Evolutionary conservation across 2,888 invertebrate species (phyloP), one percentile per base, ranked within the genome.

Genomic region (Folsomia candida): DNA sequence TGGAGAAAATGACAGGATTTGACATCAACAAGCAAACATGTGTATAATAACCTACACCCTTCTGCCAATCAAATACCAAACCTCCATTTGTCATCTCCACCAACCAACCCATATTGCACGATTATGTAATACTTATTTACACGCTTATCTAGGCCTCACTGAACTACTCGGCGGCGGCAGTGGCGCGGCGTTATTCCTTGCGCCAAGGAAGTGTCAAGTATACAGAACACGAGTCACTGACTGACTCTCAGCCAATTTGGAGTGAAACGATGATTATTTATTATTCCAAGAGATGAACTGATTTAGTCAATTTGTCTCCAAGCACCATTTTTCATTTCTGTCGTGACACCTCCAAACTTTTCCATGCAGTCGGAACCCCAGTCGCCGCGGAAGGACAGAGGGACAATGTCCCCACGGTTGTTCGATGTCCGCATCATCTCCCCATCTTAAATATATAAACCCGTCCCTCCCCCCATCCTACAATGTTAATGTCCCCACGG

Each of bases 11-110:
- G 65, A 65, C 65, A 65, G 51, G 51, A 65, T 65, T 54, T 65
- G 65, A 65, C 65, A 65, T 54, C 6, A 65, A 57, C 65, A 65
- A 65, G 65, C 57, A 65, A 65, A 65, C 65, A 65, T 65, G 65
- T 65, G 57, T 57, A 26, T 65, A 65, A 65, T 65, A 65, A 65
- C 65, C 24, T 51, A 65, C 65, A 54, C 65, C 65, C 65, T 54
- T 54, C 14, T 57, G 65, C 65, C 65, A 65, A 65, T 65, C 65
- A 65, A 65, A 65, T 6, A 51, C 27, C 18, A 65, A 22, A 65
- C 24, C 57, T 26, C 51, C 54, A 65, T 65, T 65, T 65, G 65
- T 65, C 65, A 65, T 65, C 63, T 51, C 25, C 27, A 4, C 47
- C 18, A 9, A 11, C 47, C 47, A 9, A 47, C 47, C 9, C 18